Evolutionary conservation across 2,113 vertebrate genomes (phyloP).

Genomic region (Myiozetetes cayanensis): DNA sequence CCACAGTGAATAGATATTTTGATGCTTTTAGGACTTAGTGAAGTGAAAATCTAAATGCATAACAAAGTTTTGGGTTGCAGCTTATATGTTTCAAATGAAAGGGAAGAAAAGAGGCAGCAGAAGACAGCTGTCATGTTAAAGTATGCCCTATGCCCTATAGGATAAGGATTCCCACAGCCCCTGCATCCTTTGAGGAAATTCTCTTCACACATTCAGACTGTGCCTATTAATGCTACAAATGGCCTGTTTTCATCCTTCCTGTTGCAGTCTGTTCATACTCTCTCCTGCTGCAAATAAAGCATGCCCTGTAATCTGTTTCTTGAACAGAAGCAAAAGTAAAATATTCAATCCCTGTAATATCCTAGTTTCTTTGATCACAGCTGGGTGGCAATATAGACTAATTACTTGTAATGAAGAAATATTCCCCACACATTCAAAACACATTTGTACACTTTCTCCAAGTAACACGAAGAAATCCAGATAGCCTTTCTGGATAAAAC

Average conservation of each 20-base stretch:
- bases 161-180: not conserved
- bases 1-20: not conserved
- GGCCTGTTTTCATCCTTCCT: not conserved
- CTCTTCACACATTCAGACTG: not conserved
- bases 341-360: not conserved
- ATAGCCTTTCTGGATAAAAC: not conserved
- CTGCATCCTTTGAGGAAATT: not conserved
- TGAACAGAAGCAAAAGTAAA: not conserved
- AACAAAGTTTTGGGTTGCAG: not conserved
- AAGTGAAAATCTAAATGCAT: not conserved
- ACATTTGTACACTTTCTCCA: not conserved
- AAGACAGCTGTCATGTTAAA: not conserved
- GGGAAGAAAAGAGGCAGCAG: not conserved
- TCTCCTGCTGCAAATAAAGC: not conserved
- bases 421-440: not conserved
- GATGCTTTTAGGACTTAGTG: not conserved
- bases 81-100: not conserved
- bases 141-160: not conserved
- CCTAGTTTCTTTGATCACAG: conserved; percentile 43
- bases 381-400: conserved; percentile 47
- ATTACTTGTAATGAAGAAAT: not conserved
- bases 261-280: not conserved
- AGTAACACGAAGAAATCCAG: not conserved
- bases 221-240: not conserved
- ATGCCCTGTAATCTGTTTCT: not conserved